phyloP scores from a whole-genome alignment of 1,140 invertebrate genomes.

The Caenorhabditis inopinata region DNA sequence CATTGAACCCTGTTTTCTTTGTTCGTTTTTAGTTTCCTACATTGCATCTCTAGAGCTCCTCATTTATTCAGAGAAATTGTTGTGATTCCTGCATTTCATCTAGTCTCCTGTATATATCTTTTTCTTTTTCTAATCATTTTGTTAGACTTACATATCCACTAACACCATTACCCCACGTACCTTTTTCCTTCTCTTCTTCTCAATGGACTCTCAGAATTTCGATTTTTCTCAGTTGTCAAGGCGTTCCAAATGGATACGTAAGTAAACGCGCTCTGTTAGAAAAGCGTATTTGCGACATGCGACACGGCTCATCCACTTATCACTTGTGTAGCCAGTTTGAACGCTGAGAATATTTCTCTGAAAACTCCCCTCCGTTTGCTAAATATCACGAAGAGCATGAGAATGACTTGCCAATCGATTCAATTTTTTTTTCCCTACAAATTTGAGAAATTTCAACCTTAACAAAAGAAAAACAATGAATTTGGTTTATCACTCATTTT shows the following conservation, averaged over 20 bases:
- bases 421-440: too few relatives aligned
- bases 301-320: too few relatives aligned
- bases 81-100: constrained; percentile 15
- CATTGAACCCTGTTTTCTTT: too few relatives aligned
- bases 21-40: too few relatives aligned
- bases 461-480: background rate
- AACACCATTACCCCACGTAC: background rate
- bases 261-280: too few relatives aligned
- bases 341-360: background rate
- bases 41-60: background rate
- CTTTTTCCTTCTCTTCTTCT: background rate
- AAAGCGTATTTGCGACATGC: too few relatives aligned
- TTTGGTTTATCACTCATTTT: too few relatives aligned
- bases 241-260: too few relatives aligned
- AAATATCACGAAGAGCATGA: background rate
- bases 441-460: too few relatives aligned
- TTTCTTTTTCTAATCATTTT: background rate
- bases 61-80: background rate
- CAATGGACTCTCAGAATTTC: background rate
- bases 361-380: background rate
- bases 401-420: background rate
- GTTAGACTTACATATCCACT: background rate
- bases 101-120: background rate
- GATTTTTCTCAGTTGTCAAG: too few relatives aligned
- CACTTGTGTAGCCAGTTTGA: too few relatives aligned